A percentile compares a stretch with the other conserved stretches of the same genome.
Conservation (phyloP, 2,797 vertebrate genomes). For the Muraenolepis orangiensis region DNA sequence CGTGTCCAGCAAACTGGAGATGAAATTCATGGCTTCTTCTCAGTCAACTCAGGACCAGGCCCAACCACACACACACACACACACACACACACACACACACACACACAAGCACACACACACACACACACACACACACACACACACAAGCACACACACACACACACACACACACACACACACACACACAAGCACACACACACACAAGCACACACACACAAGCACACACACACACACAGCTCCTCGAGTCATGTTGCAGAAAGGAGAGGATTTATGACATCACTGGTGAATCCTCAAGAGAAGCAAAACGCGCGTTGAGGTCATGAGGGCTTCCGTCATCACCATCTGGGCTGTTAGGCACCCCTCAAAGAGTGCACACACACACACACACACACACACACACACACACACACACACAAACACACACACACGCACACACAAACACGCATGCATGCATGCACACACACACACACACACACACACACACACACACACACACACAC, state of each 20-base stretch:
- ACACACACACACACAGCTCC: background rate
- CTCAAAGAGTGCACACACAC: slow-evolving; percentile 3
- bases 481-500: slow-evolving; percentile 8
- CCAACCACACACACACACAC: no score
- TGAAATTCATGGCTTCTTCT: background rate
- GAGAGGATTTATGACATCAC: background rate
- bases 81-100: no score
- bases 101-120: background rate
- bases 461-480: slow-evolving; percentile 14
- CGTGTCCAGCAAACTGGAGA: background rate
- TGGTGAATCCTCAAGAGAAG: slow-evolving; percentile 4
- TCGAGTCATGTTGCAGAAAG: background rate
- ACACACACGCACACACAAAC: background rate
- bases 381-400: slow-evolving; percentile 14
- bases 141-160: background rate
- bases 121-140: background rate
- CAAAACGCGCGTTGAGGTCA: background rate
- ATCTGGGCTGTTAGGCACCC: slow-evolving; percentile 10
- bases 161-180: background rate
- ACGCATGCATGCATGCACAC: slow-evolving; percentile 5
- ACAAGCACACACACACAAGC: background rate
- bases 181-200: background rate
- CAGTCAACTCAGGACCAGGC: background rate
- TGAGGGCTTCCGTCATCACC: background rate
- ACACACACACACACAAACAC: slow-evolving; percentile 7